Evolutionary conservation across 2,113 vertebrate species (phyloP).

Genomic region (Ranitomeya imitator): DNA sequence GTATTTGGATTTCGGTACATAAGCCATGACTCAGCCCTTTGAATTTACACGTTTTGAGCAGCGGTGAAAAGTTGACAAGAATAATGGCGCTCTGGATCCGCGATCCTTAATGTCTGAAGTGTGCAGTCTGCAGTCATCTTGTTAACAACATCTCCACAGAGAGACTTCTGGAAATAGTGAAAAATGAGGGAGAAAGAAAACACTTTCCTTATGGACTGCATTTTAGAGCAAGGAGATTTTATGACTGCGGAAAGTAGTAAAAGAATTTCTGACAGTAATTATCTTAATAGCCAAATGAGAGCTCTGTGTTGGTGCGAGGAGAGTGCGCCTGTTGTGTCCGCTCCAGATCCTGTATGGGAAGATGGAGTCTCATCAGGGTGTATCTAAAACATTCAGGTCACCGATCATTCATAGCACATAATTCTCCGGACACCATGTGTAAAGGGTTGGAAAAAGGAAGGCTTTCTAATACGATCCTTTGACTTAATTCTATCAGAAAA

Average conservation of each 20-base stretch:
- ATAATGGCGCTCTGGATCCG: neutral
- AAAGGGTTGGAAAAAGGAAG: neutral
- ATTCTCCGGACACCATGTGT: neutral
- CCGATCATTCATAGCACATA: neutral
- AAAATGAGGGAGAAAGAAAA: neutral
- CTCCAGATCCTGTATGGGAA: constrained; percentile 26
- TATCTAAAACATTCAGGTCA: neutral
- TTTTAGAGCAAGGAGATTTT: neutral
- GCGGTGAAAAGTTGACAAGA: constrained; percentile 20
- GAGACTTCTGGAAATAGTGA: neutral
- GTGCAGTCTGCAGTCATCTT: constrained; percentile 4
- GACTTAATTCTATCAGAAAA: neutral
- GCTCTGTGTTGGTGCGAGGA: neutral
- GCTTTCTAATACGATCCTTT: neutral
- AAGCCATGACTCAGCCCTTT: neutral
- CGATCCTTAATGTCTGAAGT: neutral
- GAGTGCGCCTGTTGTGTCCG: neutral
- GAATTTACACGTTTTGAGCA: neutral
- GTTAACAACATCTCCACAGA: neutral
- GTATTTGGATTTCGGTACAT: constrained; percentile 17
- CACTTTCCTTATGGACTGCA: constrained; percentile 20
- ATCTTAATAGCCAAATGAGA: constrained; percentile 13
- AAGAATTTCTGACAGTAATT: constrained; percentile 27
- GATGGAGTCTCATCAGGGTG: constrained; percentile 8
- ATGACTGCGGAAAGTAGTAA: neutral